phyloP scores from a whole-genome alignment of 2,113 vertebrate genomes.

The Oncorhynchus masou region DNA sequence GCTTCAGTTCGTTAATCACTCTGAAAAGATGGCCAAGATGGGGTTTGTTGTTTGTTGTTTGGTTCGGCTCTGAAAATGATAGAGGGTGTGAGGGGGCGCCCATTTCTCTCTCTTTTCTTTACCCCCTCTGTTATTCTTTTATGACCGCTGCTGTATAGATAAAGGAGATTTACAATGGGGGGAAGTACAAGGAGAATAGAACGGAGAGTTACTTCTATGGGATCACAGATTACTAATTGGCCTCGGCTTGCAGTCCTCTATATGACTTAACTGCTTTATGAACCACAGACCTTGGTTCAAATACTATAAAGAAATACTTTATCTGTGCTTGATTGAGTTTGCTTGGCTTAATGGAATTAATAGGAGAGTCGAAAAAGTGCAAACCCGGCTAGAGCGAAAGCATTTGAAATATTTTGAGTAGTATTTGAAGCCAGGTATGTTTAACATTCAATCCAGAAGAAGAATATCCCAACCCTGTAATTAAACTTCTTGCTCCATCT shows the following conservation, averaged over 20 bases:
- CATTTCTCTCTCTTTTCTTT: no score
- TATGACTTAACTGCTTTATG: conserved; percentile 7
- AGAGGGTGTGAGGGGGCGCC: conserved; percentile 12
- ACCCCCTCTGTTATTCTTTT: conserved; percentile 52
- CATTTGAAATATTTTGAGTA: no score
- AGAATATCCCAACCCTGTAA: conserved; percentile 62
- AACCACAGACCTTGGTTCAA: no score
- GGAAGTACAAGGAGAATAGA: conserved; percentile 63
- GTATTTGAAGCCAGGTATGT: no score
- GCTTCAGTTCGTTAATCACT: conserved; percentile 63
- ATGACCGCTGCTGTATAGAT: conserved; percentile 64
- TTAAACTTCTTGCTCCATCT: conserved; percentile 58
- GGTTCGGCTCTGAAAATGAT: conserved; percentile 57
- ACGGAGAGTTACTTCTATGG: conserved; percentile 61
- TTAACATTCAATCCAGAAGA: conserved; percentile 67
- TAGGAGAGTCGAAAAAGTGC: no score
- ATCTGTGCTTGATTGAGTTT: no score
- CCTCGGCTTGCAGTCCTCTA: conserved; percentile 49
- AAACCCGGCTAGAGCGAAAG: no score
- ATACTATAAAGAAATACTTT: no score
- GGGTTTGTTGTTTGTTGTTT: conserved; percentile 15
- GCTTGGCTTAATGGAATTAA: no score
- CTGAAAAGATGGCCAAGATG: conserved; percentile 61
- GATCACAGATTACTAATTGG: conserved; percentile 67
- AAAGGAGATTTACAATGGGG: conserved; percentile 66